Base-by-base conservation (phyloP, 2,113 vertebrate species). In the Rhodinocichla rosea region DNA sequence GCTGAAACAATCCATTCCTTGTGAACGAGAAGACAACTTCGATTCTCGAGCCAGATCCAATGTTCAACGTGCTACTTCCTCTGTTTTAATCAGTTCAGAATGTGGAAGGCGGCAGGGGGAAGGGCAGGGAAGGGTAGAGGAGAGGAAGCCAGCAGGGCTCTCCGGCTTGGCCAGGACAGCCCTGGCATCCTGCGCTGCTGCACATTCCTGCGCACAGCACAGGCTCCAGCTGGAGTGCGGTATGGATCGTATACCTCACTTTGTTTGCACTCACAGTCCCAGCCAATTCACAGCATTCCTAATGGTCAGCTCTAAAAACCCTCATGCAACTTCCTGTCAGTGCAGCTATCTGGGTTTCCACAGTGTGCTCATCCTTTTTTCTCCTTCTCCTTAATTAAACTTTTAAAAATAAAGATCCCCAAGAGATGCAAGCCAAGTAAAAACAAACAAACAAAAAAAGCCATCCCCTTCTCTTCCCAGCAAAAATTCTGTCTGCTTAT, bases 1-100 rank as follows among this genome's bases (percentile, higher is more conserved):
- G 97, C 96, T 97, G 97, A 98, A 98, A 98, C 98, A 98, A 98
- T 98, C 96, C 97, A 97, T 97, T 97, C 98, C 98, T 98, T 98
- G 98, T 98, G 98, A 98, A 97, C 96, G 15, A 97, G 97, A 97
- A 94, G 97, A 97, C 69, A 73, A 92, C 96, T 97, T 96, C 91
- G 11, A 95, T 94, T 97, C 97, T 97, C 95, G 42, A 97, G 97
- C 96, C 96, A 74, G 97, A 94, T 95, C 89, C 95, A 94, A 77
- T 32, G 65, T 95, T 95, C 97, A 95, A 92, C 82, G 97, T 89
- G 97, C 96, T 97, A 97, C 97, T 98, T 98, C 97, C 97, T 97
- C 97, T 97, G 93, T 92, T 96, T 90, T 96, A 96, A 98, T 97
- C 96, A 97, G 96, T 82, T 96, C 94, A 97, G 95, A 98, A 97